phyloP scores from a whole-genome alignment of 2,113 vertebrate species.

The Naja naja region DNA sequence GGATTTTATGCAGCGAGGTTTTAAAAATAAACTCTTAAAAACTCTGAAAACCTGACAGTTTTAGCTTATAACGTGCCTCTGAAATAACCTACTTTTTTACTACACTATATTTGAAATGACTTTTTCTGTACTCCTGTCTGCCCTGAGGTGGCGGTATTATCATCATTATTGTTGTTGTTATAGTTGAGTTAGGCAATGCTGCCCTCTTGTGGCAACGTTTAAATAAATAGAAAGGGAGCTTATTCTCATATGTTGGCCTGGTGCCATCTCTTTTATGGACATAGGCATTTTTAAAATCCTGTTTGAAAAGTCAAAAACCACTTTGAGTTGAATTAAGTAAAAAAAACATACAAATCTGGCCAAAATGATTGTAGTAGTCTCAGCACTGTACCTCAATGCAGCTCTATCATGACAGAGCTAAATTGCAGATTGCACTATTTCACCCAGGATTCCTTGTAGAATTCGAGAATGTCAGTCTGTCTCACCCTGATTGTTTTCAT shows the following conservation, averaged over 20 bases:
- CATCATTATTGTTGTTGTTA: background rate
- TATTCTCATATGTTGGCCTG: background rate
- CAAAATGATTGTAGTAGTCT: background rate
- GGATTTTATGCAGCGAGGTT: background rate
- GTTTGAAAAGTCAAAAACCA: background rate
- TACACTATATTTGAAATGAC: slow-evolving; percentile 40
- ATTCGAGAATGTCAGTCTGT: background rate
- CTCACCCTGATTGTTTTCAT: slow-evolving; percentile 34
- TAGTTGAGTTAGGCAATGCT: slow-evolving; percentile 54
- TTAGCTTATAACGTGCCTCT: slow-evolving; percentile 34
- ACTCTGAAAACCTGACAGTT: slow-evolving; percentile 32
- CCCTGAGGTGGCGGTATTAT: background rate
- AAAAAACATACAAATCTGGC: slow-evolving; percentile 2
- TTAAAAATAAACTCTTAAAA: background rate
- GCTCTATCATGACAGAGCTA: background rate
- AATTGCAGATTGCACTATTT: slow-evolving; percentile 3
- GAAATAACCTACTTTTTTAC: slow-evolving; percentile 54
- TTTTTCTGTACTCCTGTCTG: slow-evolving; percentile 28
- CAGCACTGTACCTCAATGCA: background rate
- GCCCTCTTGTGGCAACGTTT: slow-evolving; percentile 66
- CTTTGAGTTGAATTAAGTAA: background rate
- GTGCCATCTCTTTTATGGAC: too few relatives aligned
- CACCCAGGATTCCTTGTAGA: background rate
- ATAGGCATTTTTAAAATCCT: background rate
- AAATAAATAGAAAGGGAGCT: background rate